Percentiles rank a stretch among this genome's conserved stretches.
Evolutionary conservation across 2,888 invertebrate genomes (phyloP).

Genomic region (Oeneis ivallda): DNA sequence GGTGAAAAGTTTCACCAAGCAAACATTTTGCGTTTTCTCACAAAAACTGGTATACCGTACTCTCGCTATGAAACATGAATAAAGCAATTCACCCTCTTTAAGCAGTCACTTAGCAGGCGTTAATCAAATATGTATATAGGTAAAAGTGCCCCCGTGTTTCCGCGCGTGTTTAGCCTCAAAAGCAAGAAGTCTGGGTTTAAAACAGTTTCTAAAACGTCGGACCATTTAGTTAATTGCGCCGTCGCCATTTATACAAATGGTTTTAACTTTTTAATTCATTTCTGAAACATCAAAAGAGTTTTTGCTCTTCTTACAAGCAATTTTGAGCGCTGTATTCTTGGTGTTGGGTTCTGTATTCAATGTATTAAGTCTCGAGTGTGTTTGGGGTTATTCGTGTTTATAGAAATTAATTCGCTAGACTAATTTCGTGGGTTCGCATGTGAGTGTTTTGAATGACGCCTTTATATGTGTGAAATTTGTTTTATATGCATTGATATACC

Average conservation of each 20-base stretch:
- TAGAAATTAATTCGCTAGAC: slow-evolving; percentile 28
- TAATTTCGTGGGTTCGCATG: slow-evolving; percentile 27
- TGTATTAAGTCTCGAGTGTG: slow-evolving; percentile 15
- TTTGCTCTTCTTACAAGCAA: slow-evolving; percentile 24
- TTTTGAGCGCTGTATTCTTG: slow-evolving; percentile 25
- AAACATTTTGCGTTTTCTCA: slow-evolving; percentile 23
- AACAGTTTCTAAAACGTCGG: slow-evolving; percentile 42
- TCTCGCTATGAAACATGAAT: slow-evolving; percentile 28
- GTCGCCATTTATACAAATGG: slow-evolving; percentile 56
- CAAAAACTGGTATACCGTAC: slow-evolving; percentile 19
- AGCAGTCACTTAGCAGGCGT: slow-evolving; percentile 42
- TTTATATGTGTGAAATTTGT: slow-evolving; percentile 22
- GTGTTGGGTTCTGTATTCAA: slow-evolving; percentile 17
- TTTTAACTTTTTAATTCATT: slow-evolving; percentile 54
- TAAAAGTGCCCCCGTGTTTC: slow-evolving; percentile 17
- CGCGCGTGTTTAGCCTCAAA: slow-evolving; percentile 31
- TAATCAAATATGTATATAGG: slow-evolving; percentile 37
- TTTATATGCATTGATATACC: not conserved
- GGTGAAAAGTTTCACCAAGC: slow-evolving; percentile 18
- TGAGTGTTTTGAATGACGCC: slow-evolving; percentile 24
- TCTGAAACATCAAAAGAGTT: slow-evolving; percentile 60
- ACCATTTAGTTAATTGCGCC: slow-evolving; percentile 44
- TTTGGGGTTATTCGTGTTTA: slow-evolving; percentile 28
- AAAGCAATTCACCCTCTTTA: slow-evolving; percentile 28
- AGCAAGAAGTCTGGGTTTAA: slow-evolving; percentile 41